Percentiles rank a stretch among this genome's conserved stretches.
phyloP scores from a whole-genome alignment of 1,140 invertebrate species.

The Eriosoma lanigerum region DNA sequence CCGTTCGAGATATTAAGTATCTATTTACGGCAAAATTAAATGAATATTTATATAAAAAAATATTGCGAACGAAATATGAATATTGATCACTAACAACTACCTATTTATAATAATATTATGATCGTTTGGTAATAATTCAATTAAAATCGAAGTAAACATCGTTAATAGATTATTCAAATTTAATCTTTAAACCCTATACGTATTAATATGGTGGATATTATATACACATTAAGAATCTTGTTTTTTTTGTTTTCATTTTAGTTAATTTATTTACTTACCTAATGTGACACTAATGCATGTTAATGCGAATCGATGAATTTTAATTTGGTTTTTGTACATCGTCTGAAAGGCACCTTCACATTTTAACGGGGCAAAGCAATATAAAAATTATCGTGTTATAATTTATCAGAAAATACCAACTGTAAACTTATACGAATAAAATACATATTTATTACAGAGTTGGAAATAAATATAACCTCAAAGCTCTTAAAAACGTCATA shows the following conservation, averaged over 20 bases:
- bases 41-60: too few species aligned
- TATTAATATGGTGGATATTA: not conserved
- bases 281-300: slow-evolving; percentile 30
- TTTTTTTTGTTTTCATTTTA: slow-evolving; percentile 1
- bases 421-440: too few species aligned
- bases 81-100: too few species aligned
- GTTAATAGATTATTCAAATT: slow-evolving; percentile 23
- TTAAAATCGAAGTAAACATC: not conserved
- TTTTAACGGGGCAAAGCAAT: not conserved
- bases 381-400: not conserved
- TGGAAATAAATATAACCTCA: too few species aligned
- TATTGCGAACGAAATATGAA: too few species aligned
- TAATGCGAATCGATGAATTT: not conserved
- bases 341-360: not conserved
- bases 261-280: slow-evolving; percentile 23
- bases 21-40: too few species aligned
- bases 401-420: too few species aligned
- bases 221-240: not conserved
- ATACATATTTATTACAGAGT: too few species aligned
- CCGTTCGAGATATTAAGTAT: too few species aligned
- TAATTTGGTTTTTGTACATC: not conserved
- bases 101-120: too few species aligned
- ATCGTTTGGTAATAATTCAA: too few species aligned
- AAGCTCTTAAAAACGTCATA: too few species aligned
- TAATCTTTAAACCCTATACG: not conserved